A percentile compares a stretch with the other conserved stretches of the same genome.
These are phyloP conservation scores for Tenualosa thibaudeaui DNA, from an alignment of 2,797 vertebrate species.

Conservation along the genomic window DNA sequence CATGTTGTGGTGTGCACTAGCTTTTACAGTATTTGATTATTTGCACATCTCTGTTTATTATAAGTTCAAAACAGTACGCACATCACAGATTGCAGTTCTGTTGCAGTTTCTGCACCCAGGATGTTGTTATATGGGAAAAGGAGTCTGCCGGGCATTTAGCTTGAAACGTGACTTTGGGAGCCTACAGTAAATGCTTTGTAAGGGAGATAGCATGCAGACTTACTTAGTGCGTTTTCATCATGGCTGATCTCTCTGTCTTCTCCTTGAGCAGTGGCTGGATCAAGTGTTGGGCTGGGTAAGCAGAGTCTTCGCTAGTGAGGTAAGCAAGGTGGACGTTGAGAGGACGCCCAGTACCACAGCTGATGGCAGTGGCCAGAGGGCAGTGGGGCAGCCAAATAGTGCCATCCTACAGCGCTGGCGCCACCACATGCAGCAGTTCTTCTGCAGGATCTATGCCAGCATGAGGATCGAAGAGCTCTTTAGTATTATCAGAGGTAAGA, in stretches of 20 bases:
- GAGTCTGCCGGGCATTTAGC: too few species aligned
- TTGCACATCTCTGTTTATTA: too few species aligned
- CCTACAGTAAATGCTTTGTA: too few species aligned
- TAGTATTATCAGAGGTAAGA: conserved; percentile 90
- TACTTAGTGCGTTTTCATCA: background rate
- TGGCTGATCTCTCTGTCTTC: background rate
- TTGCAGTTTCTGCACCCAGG: too few species aligned
- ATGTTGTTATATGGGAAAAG: too few species aligned
- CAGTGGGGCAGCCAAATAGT: background rate
- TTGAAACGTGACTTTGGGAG: too few species aligned
- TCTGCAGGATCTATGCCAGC: conserved; percentile 92
- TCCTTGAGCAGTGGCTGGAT: conserved; percentile 86
- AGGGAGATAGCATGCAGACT: too few species aligned
- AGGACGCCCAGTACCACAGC: conserved; percentile 49
- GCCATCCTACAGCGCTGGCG: conserved; percentile 87
- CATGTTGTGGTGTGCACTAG: too few species aligned
- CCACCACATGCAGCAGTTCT: conserved; percentile 93
- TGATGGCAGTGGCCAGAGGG: background rate
- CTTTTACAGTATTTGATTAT: background rate
- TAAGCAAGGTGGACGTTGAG: conserved; percentile 61
- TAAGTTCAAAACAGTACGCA: too few species aligned
- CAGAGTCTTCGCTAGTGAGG: conserved; percentile 85
- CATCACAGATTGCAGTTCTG: too few species aligned
- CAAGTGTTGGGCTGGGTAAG: conserved; percentile 93
- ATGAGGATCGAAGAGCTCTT: conserved; percentile 98